Evolutionary conservation across 2,113 vertebrate genomes (phyloP), one percentile per base, ranked within the genome.

Genomic region (Chitala chitala): DNA sequence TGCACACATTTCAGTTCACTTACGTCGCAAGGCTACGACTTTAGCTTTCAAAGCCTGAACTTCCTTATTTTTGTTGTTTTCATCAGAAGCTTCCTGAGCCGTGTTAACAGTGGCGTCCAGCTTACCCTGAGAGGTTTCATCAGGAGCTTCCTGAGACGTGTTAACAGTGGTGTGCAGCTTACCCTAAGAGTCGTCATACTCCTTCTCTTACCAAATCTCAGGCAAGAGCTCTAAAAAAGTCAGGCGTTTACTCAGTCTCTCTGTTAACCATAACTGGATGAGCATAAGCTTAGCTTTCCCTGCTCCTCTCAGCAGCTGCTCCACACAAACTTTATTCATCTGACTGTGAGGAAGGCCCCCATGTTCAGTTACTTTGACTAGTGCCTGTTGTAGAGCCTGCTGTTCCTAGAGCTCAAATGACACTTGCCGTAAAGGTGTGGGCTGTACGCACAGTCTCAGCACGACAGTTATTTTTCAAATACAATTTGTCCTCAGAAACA

Each of bases 301-400:
- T 9, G 77, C 75, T 3, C 73, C 78, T 73, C 65, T 33, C 0
- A 75, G 15, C 1, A 77, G 31, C 29, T 80, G 73, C 3, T 80
- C 68, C 0, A 80, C 2, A 1, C 71, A 13, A 7, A 56, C 72
- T 15, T 42, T 44, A 17, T 80, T 71, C 54, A 29, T 71, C 2
- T 20, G 8, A 0, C 13, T 40, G 5, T 29, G 3, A 1, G 65
- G 13, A 0, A 80, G 44, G 0, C 70, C 79, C 38, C 44, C 78
- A 55, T 56, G 56, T 13, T 81, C 74, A 4, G 78, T 44, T 0
- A 73, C 69, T 46, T 76, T 80, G 3, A 48, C 33, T 26, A 81
- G 50, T 0, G 40, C 26, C 6, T 20, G 20, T 2, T 76, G 76
- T 3, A 29, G 26, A 5, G 73, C 69, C 26, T 75, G 78, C 22